phyloP scores from a whole-genome alignment of 2,797 vertebrate genomes.

The Cyclopterus lumpus region DNA sequence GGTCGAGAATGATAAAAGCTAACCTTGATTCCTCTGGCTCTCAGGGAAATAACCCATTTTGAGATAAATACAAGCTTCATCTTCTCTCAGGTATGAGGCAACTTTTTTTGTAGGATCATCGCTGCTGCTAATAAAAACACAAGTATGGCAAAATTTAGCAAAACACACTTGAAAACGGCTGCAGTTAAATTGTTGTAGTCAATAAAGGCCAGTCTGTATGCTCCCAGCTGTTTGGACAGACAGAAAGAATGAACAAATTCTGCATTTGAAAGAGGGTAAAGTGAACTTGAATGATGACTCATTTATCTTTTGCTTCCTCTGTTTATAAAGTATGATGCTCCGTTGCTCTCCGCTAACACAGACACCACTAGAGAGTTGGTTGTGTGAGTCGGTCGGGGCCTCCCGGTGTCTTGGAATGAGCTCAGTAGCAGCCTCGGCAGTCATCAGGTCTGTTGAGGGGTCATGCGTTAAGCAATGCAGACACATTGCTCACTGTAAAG shows the following conservation, averaged over 20 bases:
- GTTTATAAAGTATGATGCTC: conserved; percentile 37
- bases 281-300: conserved; percentile 11
- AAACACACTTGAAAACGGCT: conserved; percentile 26
- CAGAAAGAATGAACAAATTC: neutral
- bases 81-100: conserved; percentile 2
- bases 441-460: conserved; percentile 44
- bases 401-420: conserved; percentile 65
- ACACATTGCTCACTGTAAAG: conserved; percentile 56
- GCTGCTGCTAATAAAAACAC: conserved; percentile 33
- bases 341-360: neutral
- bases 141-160: conserved; percentile 46
- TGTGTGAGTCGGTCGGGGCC: conserved; percentile 44
- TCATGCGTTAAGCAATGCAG: conserved; percentile 66
- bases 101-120: conserved; percentile 14
- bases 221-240: conserved; percentile 24
- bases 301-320: conserved; percentile 29
- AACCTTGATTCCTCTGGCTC: conserved; percentile 39
- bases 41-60: conserved; percentile 22
- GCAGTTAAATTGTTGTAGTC: conserved; percentile 5
- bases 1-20: conserved; percentile 49
- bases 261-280: conserved; percentile 5
- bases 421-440: conserved; percentile 32
- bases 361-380: conserved; percentile 9
- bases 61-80: conserved; percentile 20
- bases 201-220: conserved; percentile 9